Base-by-base conservation (phyloP, 2,888 invertebrate species). In the Hartigia nigra region DNA sequence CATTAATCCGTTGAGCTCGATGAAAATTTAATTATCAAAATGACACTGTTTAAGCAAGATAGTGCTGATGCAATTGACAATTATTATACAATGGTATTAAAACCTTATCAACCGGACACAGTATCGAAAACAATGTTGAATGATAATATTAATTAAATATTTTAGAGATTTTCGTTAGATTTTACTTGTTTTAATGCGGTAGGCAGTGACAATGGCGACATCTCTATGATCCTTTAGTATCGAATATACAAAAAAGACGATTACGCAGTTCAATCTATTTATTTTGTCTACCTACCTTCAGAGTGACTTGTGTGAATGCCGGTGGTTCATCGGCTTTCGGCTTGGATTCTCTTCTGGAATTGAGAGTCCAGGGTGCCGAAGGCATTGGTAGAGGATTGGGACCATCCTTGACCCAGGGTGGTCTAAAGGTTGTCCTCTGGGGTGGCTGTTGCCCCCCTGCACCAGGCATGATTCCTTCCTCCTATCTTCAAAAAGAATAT, bases 321-420 rank as follows among this genome's bases (percentile, higher is more conserved):
- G 91, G 91, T 35, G 91, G 86, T 37, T 91, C 91, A 0, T 91
- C 91, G 69, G 80, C 76, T 36, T 86, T 86, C 31, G 90, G 77
- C 79, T 89, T 91, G 14, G 90, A 90, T n/a, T 91, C 91, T 70
- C 90, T 87, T 78, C 91, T 87, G 31, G 89, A 87, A 86, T 93
- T 94, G 82, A 94, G 92, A 12, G 94, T 93, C 95, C 95, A 95
- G 1, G 95, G 93, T 12, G 95, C 94, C 0, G 94, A 92, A 11
- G 94, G 93, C 89, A 92, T 92, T 12, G 92, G 93, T 3, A 94
- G 91, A 31, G 95, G 94, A 0, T 92, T 91, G 11, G 94, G 95
- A 31, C 93, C 93, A 81, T 94, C 95, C 88, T 95, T 95, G 76
- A 96, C 95, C 95, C 96, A 96, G 11, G 96, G 96, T 70, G 96